A percentile compares a stretch with the other conserved stretches of the same genome.
Evolutionary conservation across 2,797 vertebrate genomes (phyloP).

Genomic region (Chanos chanos): DNA sequence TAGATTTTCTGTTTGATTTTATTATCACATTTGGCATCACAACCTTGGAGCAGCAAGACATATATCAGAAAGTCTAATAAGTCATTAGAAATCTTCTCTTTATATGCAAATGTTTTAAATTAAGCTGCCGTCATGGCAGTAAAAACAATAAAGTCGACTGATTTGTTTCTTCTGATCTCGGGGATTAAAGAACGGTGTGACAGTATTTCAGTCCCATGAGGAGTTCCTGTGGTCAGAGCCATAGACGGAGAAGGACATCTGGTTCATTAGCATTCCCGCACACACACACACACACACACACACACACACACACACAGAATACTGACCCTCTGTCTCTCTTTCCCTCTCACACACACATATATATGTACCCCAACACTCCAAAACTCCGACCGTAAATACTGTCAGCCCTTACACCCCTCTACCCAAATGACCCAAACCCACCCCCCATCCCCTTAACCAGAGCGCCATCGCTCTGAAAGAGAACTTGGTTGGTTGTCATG

Average conservation of each 20-base stretch:
- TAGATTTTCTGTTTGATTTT: conserved; percentile 57
- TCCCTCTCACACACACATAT: too few species aligned
- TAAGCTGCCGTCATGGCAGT: conserved; percentile 54
- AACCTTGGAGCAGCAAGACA: conserved; percentile 48
- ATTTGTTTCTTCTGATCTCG: conserved; percentile 58
- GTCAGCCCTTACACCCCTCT: not conserved
- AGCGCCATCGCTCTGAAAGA: conserved; percentile 61
- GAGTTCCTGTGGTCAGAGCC: conserved; percentile 37
- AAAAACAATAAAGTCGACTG: conserved; percentile 64
- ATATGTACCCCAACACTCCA: not conserved
- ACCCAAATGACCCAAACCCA: conserved; percentile 1
- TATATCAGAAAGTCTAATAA: conserved; percentile 61
- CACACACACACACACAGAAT: not conserved
- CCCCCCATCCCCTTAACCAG: conserved; percentile 43
- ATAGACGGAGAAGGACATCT: conserved; percentile 47
- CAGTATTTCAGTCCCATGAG: conserved; percentile 50
- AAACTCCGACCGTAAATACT: not conserved
- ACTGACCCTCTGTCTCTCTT: too few species aligned
- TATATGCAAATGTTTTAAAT: conserved; percentile 66
- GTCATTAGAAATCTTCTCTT: conserved; percentile 61
- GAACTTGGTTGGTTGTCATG: conserved; percentile 78
- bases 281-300: conserved; percentile 37
- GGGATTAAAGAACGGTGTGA: conserved; percentile 48
- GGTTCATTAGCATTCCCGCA: conserved; percentile 44
- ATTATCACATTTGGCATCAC: conserved; percentile 53